Evolutionary conservation across 2,113 vertebrate species (phyloP), one percentile per base, ranked within the genome.

Genomic region (Camelus bactrianus): DNA sequence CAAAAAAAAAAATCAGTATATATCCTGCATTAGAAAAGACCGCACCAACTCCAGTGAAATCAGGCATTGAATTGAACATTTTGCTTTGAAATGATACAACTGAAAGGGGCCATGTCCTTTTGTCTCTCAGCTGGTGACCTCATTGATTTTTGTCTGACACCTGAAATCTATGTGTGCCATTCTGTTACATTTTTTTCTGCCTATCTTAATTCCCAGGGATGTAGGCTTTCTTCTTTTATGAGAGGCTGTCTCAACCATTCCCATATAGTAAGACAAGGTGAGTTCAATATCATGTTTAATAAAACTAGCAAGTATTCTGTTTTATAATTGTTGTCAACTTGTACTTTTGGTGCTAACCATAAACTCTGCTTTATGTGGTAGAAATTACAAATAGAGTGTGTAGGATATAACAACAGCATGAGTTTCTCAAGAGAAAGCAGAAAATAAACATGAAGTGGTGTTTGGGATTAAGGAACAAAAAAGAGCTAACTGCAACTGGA

Each of bases 61-160:
- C 48, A 67, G 16, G 6, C 88, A 94, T 87, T 84, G 75, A 87
- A 83, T 77, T 88, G 35, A 96, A 88, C 62, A 94, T 86, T 96
- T 95, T 92, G n/a, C 52, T 96, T 75, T 97, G 52, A 95, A 96
- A 87, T 97, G 93, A 90, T 17, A 56, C 20, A 80, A n/a, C n/a
- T 92, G 54, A 88, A 95, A 92, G 32, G 6, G 72, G 1, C 26
- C 12, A 2, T 93, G n/a, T 67, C 56, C 32, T 79, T 82, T 17
- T 86, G 67, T 58, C 42, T 92, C 80, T 91, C 69, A 96, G 83
- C 65, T 84, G 22, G 42, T 75, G 54, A 91, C 62, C 81, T 94
- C 77, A 96, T 86, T 94, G 93, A 97, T 94, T 96, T 95, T 65
- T 88, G 5, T 80, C 65, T 96, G 89, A 96, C 60, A 94, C 50